Evolutionary conservation across 2,113 vertebrate genomes (phyloP).

Genomic region (Pitta sordida): DNA sequence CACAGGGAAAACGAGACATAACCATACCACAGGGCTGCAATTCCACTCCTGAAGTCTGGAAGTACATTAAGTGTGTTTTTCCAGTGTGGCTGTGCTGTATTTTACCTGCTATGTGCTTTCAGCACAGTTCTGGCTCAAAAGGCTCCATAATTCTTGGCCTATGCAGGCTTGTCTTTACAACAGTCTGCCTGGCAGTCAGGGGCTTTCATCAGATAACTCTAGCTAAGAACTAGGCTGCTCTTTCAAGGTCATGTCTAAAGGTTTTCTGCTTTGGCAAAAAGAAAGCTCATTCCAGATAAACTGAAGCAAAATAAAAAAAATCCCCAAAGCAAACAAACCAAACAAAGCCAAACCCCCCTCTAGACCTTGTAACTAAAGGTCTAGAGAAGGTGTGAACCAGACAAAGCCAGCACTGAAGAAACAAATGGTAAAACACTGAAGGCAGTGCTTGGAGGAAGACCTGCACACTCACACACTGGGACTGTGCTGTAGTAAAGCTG

Average conservation of each 20-base stretch:
- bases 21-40: not conserved
- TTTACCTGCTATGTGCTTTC: not conserved
- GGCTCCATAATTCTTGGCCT: not conserved
- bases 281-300: not conserved
- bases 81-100: not conserved
- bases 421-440: not conserved
- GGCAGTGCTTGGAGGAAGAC: not conserved
- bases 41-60: not conserved
- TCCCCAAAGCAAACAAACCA: not conserved
- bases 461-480: not conserved
- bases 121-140: not conserved
- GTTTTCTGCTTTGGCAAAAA: not conserved
- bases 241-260: not conserved
- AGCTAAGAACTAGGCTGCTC: not conserved
- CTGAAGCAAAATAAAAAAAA: not conserved
- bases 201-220: not conserved
- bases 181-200: not conserved
- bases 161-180: not conserved
- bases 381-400: not conserved
- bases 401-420: not conserved
- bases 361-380: not conserved
- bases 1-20: not conserved
- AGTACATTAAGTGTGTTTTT: not conserved
- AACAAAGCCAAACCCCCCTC: too few species aligned
- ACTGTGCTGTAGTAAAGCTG: not conserved